Percentiles rank a stretch among this genome's conserved stretches.
phyloP scores from a whole-genome alignment of 2,797 vertebrate species.

The Oreortyx pictus region DNA sequence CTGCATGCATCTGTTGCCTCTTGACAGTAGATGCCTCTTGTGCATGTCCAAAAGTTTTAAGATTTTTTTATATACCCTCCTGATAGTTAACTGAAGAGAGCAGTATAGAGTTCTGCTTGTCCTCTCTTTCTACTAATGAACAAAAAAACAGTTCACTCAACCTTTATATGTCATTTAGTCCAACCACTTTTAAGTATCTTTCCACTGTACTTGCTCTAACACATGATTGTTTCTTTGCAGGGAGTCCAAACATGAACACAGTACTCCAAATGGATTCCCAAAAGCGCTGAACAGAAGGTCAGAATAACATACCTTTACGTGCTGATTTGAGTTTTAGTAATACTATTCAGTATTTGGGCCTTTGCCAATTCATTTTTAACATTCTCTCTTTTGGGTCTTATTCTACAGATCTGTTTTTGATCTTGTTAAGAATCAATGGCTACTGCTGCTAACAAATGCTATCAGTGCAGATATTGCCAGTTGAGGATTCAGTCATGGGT shows the following conservation, averaged over 20 bases:
- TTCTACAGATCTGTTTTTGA: neutral
- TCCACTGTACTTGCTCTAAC: too few species aligned
- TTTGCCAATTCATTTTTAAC: rapidly evolving
- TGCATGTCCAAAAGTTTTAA: neutral
- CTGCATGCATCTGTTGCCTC: neutral
- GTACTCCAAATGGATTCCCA: neutral
- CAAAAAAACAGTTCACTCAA: neutral
- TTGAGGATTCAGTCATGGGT: neutral
- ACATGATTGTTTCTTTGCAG: neutral
- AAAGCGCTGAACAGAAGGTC: neutral
- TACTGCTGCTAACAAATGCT: neutral
- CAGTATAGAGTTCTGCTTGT: neutral
- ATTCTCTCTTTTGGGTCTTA: neutral
- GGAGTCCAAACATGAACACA: neutral
- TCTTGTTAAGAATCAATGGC: neutral
- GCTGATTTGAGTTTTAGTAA: neutral
- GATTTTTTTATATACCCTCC: neutral
- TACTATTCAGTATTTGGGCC: neutral
- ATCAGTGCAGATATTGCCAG: neutral
- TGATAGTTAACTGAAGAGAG: neutral
- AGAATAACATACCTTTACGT: neutral
- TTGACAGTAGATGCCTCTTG: neutral
- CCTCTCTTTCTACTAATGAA: neutral
- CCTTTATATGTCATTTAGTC: neutral
- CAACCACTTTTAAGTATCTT: neutral